Evolutionary conservation across 37 sponge, comb jelly and placozoan species (phyloP), one percentile per base, ranked within the genome.

Genomic region (Halisarca cf. caerulea): DNA sequence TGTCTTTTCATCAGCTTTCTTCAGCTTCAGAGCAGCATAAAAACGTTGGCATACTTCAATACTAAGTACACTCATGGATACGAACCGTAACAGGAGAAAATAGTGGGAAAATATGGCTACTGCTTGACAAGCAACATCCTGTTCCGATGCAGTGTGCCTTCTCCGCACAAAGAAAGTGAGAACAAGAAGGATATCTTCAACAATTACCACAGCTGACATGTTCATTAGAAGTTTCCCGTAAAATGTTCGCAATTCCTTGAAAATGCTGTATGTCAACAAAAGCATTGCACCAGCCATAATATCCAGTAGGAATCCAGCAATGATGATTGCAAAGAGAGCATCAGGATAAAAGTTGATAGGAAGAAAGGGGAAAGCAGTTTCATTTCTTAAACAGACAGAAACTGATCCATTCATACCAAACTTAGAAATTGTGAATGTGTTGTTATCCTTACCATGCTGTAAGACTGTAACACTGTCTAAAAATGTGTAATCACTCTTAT

Each of bases 141-240:
- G 55, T 6, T 18, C 60, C 18, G 35, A 8, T 9, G 59, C 70
- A 4, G 39, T 38, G 9, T 39, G 35, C n/a, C n/a, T n/a, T n/a
- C n/a, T n/a, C n/a, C n/a, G n/a, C n/a, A n/a, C n/a, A n/a, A n/a
- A n/a, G 51, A 47, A 47, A 39, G 74, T 72, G 0, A 66, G 35
- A 20, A 90, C 41, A 54, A 90, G 51, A 25, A 79, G 11, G 36
- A 89, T 38, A 33, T 83, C 82, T 2, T 37, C 66, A 17, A 62
- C 37, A 8, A 90, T 33, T 9, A 83, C 59, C 0, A 79, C 71
- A 3, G 44, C 45, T 7, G 78, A 53, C 2, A 90, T 44, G 66
- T 90, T 86, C 88, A 83, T 86, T 1, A 90, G 45, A 17, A 86
- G 59, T 51, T 57, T 77, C 21, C 89, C 51, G 17, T 88, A 81